Evolutionary conservation across 2,888 invertebrate species (phyloP).

Genomic region (Choreutis nemorana): DNA sequence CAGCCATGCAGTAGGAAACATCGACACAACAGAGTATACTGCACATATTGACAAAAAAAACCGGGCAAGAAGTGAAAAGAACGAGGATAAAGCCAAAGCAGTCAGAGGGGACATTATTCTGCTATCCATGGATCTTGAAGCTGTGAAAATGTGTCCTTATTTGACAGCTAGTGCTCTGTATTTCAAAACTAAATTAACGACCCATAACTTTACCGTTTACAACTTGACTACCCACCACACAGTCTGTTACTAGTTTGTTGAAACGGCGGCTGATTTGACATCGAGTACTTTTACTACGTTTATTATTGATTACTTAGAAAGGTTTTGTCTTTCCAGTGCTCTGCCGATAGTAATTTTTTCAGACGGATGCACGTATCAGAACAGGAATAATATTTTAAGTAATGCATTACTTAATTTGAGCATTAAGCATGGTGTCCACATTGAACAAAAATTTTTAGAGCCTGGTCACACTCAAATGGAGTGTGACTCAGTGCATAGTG

Average conservation of each 20-base stretch:
- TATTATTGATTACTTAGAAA: slow-evolving; percentile 12
- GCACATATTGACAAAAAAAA: slow-evolving; percentile 9
- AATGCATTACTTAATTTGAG: slow-evolving; percentile 13
- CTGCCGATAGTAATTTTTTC: slow-evolving; percentile 9
- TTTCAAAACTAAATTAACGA: slow-evolving; percentile 13
- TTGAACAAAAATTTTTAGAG: slow-evolving; percentile 20
- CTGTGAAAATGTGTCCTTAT: slow-evolving; percentile 15
- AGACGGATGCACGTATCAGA: slow-evolving; percentile 17
- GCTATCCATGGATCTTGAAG: slow-evolving; percentile 15
- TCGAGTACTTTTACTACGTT: slow-evolving; percentile 13
- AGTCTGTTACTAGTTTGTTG: slow-evolving; percentile 12
- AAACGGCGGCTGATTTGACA: slow-evolving; percentile 10
- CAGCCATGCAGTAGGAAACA: slow-evolving; percentile 11
- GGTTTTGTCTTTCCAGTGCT: slow-evolving; percentile 8
- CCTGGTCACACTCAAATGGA: slow-evolving; percentile 29
- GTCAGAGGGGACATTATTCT: too few species aligned
- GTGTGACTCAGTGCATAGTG: slow-evolving; percentile 16
- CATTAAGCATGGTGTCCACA: slow-evolving; percentile 8
- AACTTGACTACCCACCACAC: slow-evolving; percentile 7
- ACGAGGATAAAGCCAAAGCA: slow-evolving; percentile 11
- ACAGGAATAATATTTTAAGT: slow-evolving; percentile 10
- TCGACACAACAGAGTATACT: slow-evolving; percentile 7
- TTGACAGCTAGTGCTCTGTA: slow-evolving; percentile 11
- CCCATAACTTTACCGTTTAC: slow-evolving; percentile 14
- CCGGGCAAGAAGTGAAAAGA: slow-evolving; percentile 15